Evolutionary conservation across 1,140 invertebrate species (phyloP), one percentile per base, ranked within the genome.

Genomic region (Acarapis woodi): DNA sequence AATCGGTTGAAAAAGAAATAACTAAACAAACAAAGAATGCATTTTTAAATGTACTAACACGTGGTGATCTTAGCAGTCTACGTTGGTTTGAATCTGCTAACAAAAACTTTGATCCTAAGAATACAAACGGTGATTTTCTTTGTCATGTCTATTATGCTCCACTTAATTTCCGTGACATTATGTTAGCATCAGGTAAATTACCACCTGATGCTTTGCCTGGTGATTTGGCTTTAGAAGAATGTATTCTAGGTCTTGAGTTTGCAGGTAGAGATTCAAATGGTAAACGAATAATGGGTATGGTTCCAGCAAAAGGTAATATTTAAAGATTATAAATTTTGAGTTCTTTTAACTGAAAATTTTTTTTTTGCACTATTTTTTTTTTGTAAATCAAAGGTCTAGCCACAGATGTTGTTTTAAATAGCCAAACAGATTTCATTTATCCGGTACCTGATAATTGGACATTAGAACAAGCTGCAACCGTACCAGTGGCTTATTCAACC

Each of bases 401-500:
- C 4, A 90, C 83, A 3, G 70, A 70, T 16, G 72, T 90, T 14
- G 49, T 78, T 12, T 73, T 75, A 14, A 72, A 83, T 57, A 31
- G 22, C 83, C 63, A 66, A 26, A 25, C 28, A 82, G 61, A 63
- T 10, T 88, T 90, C 57, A 61, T 83, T 46, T 94, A 85, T 85
- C 79, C 73, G 47, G 68, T 93, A 25, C 85, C 85, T 0, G 62
- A 70, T 0, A 62, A 67, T 20, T 93, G 85, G 83, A 69, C 67
- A 18, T 58, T 94, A 38, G 75, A 80, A 51, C 66, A 93, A 50
- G 87, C 87, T 20, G 69, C 82, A 0, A 87, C 83, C 0, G 72
- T 94, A 42, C 87, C 87, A 2, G 78, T 85, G 20, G 78, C 77
- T 14, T 88, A 87, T 52, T 64, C 75, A 21, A 88, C 82, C 4